Percentiles rank a stretch among this genome's conserved stretches.
Evolutionary conservation across 2,797 vertebrate species (phyloP).

Genomic region (Sus cebifrons): DNA sequence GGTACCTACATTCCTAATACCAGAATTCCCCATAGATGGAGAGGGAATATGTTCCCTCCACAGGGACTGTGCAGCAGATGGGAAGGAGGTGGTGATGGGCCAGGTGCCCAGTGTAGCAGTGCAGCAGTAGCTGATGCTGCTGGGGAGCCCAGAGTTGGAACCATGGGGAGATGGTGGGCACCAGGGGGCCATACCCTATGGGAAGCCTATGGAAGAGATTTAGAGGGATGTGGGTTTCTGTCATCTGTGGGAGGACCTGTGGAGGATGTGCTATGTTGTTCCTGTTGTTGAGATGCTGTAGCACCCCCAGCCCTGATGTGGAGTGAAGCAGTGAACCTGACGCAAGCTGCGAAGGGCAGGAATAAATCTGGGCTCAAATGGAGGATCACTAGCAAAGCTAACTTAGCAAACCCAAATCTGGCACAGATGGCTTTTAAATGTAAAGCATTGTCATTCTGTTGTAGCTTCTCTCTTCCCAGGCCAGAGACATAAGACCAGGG

Average conservation of each 20-base stretch:
- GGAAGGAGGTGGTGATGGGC: background rate
- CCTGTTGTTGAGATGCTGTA: background rate
- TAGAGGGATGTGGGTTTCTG: background rate
- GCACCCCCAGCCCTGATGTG: background rate
- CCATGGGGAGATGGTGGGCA: background rate
- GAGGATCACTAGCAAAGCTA: background rate
- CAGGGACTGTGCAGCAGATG: background rate
- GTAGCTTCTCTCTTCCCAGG: background rate
- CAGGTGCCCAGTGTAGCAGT: too few relatives aligned
- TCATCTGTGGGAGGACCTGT: background rate
- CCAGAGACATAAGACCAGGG: background rate
- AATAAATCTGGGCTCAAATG: background rate
- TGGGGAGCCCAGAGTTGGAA: background rate
- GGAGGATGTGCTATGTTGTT: background rate
- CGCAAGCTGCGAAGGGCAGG: background rate
- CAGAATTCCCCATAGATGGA: background rate
- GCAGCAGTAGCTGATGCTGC: background rate
- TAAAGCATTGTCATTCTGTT: background rate
- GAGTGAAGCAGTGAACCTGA: background rate
- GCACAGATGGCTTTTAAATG: background rate
- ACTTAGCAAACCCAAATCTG: background rate
- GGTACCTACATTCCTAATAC: background rate
- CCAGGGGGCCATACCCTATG: rapidly evolving
- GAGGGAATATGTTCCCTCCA: background rate
- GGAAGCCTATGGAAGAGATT: background rate